These are phyloP conservation scores for Oxygymnocypris stewartii DNA, from an alignment of 2,113 vertebrate genomes.

Conservation along the genomic window DNA sequence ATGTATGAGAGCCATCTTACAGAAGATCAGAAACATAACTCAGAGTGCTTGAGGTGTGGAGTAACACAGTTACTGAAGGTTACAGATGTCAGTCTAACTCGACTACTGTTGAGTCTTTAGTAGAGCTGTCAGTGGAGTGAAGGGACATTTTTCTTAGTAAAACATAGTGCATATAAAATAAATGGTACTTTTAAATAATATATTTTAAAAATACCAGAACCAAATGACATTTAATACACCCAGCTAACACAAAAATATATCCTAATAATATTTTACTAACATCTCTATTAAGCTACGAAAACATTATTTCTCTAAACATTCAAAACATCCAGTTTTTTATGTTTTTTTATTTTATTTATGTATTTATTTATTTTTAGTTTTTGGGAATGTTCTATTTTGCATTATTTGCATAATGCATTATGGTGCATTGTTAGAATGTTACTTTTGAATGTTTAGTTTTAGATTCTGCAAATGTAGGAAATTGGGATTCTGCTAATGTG, in stretches of 20 bases:
- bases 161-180: neutral
- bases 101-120: neutral
- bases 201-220: neutral
- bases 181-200: neutral
- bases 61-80: neutral
- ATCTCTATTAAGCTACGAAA: neutral
- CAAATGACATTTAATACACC: neutral
- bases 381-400: neutral
- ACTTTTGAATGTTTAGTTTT: neutral
- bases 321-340: no score
- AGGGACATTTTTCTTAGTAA: neutral
- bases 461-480: no score
- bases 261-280: neutral
- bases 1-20: slow-evolving; percentile 5
- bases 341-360: no score
- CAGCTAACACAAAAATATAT: neutral
- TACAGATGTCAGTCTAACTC: slow-evolving; percentile 9
- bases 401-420: neutral
- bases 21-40: slow-evolving; percentile 19
- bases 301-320: neutral
- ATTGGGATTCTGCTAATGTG: no score
- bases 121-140: neutral
- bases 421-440: neutral
- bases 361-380: no score
- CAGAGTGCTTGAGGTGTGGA: neutral